These are phyloP conservation scores for Lasius platythorax DNA, from an alignment of 2,888 invertebrate genomes.

Conservation along the genomic window DNA sequence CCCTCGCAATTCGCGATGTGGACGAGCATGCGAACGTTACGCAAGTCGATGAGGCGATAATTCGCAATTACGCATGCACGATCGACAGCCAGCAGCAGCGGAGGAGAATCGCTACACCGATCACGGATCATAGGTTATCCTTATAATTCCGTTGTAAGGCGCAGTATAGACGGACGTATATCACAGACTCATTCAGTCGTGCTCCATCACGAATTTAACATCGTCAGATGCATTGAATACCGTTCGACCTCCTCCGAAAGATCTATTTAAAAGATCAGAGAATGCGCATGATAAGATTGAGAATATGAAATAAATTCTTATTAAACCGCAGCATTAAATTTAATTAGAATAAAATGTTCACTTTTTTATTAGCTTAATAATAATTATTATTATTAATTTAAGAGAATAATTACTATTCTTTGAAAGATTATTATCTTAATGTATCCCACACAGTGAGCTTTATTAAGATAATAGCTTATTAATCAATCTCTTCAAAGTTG, in stretches of 20 bases:
- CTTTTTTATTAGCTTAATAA: neutral
- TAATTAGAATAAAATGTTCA: neutral
- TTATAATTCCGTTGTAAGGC: constrained; percentile 65
- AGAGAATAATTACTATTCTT: neutral
- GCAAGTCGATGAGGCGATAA: constrained; percentile 75
- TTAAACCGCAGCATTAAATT: neutral
- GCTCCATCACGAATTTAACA: neutral
- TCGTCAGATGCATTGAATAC: no score
- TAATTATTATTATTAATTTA: neutral
- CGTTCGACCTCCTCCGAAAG: neutral
- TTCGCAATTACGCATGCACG: constrained; percentile 79
- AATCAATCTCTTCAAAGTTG: neutral
- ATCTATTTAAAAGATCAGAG: neutral
- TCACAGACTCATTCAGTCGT: constrained; percentile 4
- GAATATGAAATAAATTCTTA: neutral
- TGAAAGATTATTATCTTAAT: neutral
- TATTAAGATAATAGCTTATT: neutral
- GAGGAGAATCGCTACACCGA: constrained; percentile 68
- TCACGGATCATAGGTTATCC: constrained; percentile 76
- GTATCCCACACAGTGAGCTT: neutral
- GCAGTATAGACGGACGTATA: constrained; percentile 55
- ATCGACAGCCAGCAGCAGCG: constrained; percentile 60
- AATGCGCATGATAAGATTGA: neutral
- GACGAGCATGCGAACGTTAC: constrained; percentile 65
- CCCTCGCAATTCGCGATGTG: constrained; percentile 32